Conservation (phyloP, 1,140 invertebrate genomes). For the Drosophila ogumai region DNA sequence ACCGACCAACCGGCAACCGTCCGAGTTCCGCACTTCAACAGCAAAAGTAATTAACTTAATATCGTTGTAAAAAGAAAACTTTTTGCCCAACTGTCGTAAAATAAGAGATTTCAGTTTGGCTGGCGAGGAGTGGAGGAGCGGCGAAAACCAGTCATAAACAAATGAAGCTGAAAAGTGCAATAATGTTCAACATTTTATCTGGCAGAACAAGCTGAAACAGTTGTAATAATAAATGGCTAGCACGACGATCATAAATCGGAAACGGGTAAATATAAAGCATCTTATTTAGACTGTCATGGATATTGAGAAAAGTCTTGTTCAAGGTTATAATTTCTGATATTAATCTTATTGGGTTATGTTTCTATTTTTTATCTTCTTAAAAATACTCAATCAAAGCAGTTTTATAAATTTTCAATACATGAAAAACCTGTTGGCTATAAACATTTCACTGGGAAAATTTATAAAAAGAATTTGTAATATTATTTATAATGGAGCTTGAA, state of each 20-base stretch:
- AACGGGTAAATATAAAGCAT: neutral
- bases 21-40: conserved; percentile 13
- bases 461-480: too few species aligned
- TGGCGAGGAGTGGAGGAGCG: neutral
- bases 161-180: conserved; percentile 58
- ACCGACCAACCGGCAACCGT: neutral
- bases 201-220: conserved; percentile 27
- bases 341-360: neutral
- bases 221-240: conserved; percentile 51
- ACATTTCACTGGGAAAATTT: too few species aligned
- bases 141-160: conserved; percentile 39
- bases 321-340: too few species aligned
- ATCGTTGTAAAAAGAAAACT: conserved; percentile 58
- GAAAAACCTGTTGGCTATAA: too few species aligned
- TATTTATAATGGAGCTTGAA: too few species aligned
- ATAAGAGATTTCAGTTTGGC: conserved; percentile 22
- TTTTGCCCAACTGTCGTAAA: conserved; percentile 53
- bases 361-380: neutral
- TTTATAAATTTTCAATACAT: too few species aligned
- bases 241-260: conserved; percentile 6
- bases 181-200: conserved; percentile 60
- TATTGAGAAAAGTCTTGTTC: neutral
- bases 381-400: neutral
- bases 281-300: neutral
- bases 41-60: conserved; percentile 65